Evolutionary conservation across 2,888 invertebrate species (phyloP), one percentile per base, ranked within the genome.

Genomic region (Netelia inedita): DNA sequence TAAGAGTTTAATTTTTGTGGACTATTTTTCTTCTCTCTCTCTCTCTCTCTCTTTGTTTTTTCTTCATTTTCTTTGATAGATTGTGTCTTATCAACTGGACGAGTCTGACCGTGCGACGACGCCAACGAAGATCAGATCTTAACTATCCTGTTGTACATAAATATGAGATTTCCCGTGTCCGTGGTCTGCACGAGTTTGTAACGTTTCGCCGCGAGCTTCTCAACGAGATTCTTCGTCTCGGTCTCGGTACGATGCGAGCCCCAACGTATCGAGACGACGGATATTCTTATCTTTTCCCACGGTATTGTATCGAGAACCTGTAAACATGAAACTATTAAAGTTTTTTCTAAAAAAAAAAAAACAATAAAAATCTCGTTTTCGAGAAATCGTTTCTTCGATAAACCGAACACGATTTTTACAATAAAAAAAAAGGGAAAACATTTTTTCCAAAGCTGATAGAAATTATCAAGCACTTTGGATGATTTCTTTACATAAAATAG

Each of bases 221-320:
- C 90, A 59, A 93, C 89, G 80, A 94, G 89, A 82, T 76, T 90
- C 76, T 90, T 91, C n/a, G 90, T 92, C 71, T 93, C 93, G 11
- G 87, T 79, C 61, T 92, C 92, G 75, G 88, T 93, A 43, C 92
- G 92, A 66, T 92, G 91, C 14, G 90, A 85, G 59, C 90, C 92
- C 92, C 93, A 93, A 28, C 93, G 92, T 46, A 94, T 92, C 72
- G 93, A 92, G 66, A 94, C 80, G 19, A 92, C 89, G 16, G 91
- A 91, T 90, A 93, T 92, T 81, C 91, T 90, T 75, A 93, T 91
- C 68, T 90, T 88, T 43, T 93, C 92, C 93, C 93, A 93, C 6
- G 93, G 93, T 74, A 94, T 93, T 46, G 93, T 92, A 78, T 93
- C 93, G 75, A 94, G 91, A 14, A 93, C 92, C 93, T 93, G 88